Evolutionary conservation across 1,140 invertebrate genomes (phyloP).

Genomic region (Sminthurides bifidus): DNA sequence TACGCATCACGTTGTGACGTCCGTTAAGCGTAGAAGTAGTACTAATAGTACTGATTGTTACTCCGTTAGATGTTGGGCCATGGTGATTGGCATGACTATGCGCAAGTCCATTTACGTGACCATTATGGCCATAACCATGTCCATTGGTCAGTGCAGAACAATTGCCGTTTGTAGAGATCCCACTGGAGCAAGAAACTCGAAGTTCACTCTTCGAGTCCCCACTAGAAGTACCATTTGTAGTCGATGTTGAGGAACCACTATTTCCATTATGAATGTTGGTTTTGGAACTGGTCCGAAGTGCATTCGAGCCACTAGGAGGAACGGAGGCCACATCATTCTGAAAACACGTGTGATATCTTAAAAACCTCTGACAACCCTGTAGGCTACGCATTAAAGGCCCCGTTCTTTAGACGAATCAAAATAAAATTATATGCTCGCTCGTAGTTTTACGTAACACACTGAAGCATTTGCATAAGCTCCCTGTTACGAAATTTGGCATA

Average conservation of each 20-base stretch:
- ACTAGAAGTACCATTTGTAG: conserved; percentile 24
- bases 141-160: conserved; percentile 26
- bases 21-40: conserved; percentile 22
- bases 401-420: too few relatives aligned
- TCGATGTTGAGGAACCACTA: conserved; percentile 16
- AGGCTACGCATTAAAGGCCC: too few relatives aligned
- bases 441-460: too few relatives aligned
- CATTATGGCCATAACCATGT: conserved; percentile 26
- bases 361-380: too few relatives aligned
- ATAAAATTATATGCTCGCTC: too few relatives aligned
- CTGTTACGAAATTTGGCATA: too few relatives aligned
- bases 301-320: conserved; percentile 25
- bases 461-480: too few relatives aligned
- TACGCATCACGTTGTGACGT: conserved; percentile 14
- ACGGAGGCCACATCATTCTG: conserved; percentile 30
- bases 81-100: conserved; percentile 15
- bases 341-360: conserved; percentile 11
- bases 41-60: neutral
- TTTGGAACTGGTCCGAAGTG: conserved; percentile 27
- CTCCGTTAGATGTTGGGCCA: neutral
- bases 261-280: conserved; percentile 29
- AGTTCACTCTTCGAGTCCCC: conserved; percentile 27
- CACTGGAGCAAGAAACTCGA: conserved; percentile 24
- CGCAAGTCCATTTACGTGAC: conserved; percentile 25
- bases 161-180: conserved; percentile 22